A percentile compares a stretch with the other conserved stretches of the same genome.
Conservation (phyloP, 1,140 invertebrate genomes). For the Pseudomyrmex cubaensis region DNA sequence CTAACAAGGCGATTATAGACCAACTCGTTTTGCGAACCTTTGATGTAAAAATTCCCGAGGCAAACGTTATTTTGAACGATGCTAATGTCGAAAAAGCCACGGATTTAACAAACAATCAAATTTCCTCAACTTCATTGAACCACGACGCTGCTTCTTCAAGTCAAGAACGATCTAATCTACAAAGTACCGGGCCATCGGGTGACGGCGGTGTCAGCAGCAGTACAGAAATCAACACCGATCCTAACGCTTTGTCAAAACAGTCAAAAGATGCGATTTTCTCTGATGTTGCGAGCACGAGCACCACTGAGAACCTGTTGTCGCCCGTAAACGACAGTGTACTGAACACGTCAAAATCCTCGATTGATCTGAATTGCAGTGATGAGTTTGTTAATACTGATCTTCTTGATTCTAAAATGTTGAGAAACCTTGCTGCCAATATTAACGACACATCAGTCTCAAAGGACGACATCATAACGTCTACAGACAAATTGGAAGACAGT, state of each 20-base stretch:
- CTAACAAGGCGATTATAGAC: slow-evolving; percentile 75
- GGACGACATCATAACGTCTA: not conserved
- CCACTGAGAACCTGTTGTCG: slow-evolving; percentile 14
- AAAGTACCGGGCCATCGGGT: not conserved
- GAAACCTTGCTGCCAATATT: slow-evolving; percentile 30
- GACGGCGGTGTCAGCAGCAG: not conserved
- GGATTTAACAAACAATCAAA: not conserved
- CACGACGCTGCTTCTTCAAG: not conserved
- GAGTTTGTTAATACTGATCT: slow-evolving; percentile 80
- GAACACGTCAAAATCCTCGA: slow-evolving; percentile 50
- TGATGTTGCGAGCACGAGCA: not conserved
- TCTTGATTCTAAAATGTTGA: slow-evolving; percentile 76
- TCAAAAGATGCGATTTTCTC: not conserved
- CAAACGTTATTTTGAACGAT: not conserved
- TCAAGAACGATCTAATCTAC: not conserved
- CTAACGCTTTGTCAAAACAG: not conserved
- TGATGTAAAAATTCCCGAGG: slow-evolving; percentile 46
- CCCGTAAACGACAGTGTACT: slow-evolving; percentile 32
- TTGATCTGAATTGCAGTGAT: slow-evolving; percentile 59
- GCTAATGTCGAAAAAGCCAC: not conserved
- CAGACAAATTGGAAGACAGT: slow-evolving; percentile 74
- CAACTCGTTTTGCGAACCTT: slow-evolving; percentile 78
- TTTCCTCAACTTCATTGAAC: not conserved
- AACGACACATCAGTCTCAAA: not conserved
- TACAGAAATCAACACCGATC: not conserved